These are phyloP conservation scores for Clarias laeviceps DNA, from an alignment of 2,797 vertebrate species.

Conservation along the genomic window DNA sequence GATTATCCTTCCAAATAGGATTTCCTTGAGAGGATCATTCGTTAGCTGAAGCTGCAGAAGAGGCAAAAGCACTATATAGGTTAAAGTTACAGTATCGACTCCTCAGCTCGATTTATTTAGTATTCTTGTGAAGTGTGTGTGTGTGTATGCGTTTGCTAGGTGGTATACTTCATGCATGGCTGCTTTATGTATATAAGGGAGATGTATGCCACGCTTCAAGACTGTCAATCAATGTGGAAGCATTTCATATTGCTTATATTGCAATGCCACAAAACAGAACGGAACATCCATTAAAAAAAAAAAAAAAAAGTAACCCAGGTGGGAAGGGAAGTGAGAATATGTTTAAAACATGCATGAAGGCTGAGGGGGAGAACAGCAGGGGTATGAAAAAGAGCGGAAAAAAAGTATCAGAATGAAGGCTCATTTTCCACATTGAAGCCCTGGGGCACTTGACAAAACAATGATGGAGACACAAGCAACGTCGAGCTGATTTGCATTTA, in stretches of 20 bases:
- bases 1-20: conserved; percentile 83
- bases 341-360: conserved; percentile 47
- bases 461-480: conserved; percentile 75
- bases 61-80: conserved; percentile 73
- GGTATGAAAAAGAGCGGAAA: conserved; percentile 59
- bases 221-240: conserved; percentile 19
- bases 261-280: conserved; percentile 50
- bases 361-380: conserved; percentile 63
- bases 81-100: conserved; percentile 81
- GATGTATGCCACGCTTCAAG: conserved; percentile 19
- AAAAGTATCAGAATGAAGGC: conserved; percentile 66
- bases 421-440: conserved; percentile 72
- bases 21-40: conserved; percentile 84
- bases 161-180: conserved; percentile 33
- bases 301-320: conserved; percentile 27
- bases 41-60: conserved; percentile 79
- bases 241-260: conserved; percentile 10
- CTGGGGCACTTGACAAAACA: conserved; percentile 75
- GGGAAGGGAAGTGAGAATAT: conserved; percentile 29
- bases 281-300: conserved; percentile 43
- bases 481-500: conserved; percentile 76
- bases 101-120: conserved; percentile 67
- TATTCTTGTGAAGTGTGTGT: conserved; percentile 22
- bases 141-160: conserved; percentile 26
- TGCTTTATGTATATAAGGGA: conserved; percentile 22